These are phyloP conservation scores for Pangasius mekongensis DNA, from an alignment of 2,797 vertebrate species.

Conservation along the genomic window DNA sequence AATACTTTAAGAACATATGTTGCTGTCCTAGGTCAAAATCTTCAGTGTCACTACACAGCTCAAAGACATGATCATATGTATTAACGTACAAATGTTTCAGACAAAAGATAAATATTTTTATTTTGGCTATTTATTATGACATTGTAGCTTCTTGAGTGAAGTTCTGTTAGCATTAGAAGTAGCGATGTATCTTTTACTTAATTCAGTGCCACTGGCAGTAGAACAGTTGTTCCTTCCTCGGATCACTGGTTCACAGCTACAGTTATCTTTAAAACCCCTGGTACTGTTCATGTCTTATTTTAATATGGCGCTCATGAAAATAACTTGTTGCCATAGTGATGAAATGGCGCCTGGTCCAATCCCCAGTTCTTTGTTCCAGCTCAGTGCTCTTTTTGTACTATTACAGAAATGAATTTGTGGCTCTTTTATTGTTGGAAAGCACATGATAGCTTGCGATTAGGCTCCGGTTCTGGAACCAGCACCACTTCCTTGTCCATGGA, in stretches of 20 bases:
- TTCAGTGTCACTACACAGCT: background rate
- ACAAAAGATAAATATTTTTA: background rate
- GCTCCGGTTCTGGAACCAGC: background rate
- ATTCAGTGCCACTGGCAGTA: background rate
- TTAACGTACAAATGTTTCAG: background rate
- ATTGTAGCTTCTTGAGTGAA: background rate
- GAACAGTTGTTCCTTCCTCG: background rate
- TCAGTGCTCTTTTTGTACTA: background rate
- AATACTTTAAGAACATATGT: background rate
- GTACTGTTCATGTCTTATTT: slow-evolving; percentile 14
- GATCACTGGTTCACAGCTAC: slow-evolving; percentile 9
- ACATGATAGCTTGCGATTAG: background rate
- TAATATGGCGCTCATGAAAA: background rate
- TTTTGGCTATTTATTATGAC: background rate
- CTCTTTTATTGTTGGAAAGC: background rate
- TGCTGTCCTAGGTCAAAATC: background rate
- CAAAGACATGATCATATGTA: background rate
- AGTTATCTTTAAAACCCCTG: background rate
- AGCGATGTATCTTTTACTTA: background rate
- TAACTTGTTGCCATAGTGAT: slow-evolving; percentile 12
- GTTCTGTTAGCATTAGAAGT: background rate
- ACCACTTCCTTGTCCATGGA: background rate
- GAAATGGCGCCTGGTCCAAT: background rate
- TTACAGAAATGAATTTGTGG: slow-evolving; percentile 17
- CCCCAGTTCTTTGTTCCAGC: background rate